These are phyloP conservation scores for Setophaga coronata DNA, from an alignment of 2,113 vertebrate genomes.

Conservation along the genomic window DNA sequence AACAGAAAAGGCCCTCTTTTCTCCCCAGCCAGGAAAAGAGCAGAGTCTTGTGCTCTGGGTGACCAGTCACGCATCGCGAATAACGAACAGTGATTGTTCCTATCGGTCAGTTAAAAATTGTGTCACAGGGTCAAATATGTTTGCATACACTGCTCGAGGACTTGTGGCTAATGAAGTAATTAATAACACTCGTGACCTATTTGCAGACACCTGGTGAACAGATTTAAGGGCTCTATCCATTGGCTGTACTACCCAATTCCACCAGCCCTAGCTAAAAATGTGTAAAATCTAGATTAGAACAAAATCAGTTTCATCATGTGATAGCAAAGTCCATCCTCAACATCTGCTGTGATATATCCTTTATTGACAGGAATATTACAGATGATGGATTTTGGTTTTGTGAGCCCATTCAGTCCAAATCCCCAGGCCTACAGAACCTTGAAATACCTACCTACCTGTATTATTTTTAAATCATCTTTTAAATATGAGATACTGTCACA, in stretches of 20 bases:
- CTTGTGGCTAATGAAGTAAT: background rate
- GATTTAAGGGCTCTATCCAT: background rate
- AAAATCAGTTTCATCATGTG: background rate
- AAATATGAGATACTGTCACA: background rate
- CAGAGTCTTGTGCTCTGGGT: background rate
- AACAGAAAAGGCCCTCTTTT: background rate
- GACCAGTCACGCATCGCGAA: fast-evolving
- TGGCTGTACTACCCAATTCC: background rate
- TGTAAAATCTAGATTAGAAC: background rate
- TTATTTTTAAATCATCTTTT: background rate
- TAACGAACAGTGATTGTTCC: background rate
- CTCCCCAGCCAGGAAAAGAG: background rate
- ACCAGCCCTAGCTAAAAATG: background rate
- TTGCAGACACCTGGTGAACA: background rate
- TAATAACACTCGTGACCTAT: background rate
- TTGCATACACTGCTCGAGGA: conserved; percentile 35
- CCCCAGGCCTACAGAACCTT: background rate
- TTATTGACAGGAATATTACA: background rate
- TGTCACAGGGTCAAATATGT: conserved; percentile 42
- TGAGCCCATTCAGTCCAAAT: background rate
- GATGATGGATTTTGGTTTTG: background rate
- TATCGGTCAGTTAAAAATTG: background rate
- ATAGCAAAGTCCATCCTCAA: background rate
- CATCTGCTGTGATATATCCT: background rate
- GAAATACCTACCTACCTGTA: background rate